phyloP scores from a whole-genome alignment of 2,797 vertebrate genomes.

The Perdix hodgsoniae region DNA sequence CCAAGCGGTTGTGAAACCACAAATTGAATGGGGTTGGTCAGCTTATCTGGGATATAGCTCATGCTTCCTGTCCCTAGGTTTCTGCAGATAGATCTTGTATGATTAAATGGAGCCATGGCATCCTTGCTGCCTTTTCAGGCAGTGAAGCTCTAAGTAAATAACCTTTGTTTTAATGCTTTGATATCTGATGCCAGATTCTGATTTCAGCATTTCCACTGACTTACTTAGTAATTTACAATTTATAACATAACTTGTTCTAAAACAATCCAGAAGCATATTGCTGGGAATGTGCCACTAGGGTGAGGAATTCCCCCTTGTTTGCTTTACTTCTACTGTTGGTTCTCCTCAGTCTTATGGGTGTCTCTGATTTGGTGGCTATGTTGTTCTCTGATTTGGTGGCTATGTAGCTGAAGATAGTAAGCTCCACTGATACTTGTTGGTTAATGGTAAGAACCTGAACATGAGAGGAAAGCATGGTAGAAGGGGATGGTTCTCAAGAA shows the following conservation, averaged over 20 bases:
- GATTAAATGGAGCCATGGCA: background rate
- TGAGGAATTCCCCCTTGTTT: background rate
- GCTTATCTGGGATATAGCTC: background rate
- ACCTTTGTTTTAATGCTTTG: background rate
- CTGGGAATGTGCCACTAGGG: background rate
- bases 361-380: background rate
- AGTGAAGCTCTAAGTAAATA: background rate
- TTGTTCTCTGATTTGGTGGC: background rate
- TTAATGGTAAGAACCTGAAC: background rate
- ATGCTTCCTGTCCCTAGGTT: background rate
- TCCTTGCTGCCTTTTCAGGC: background rate
- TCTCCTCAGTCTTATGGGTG: background rate
- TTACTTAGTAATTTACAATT: background rate
- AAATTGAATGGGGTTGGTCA: background rate
- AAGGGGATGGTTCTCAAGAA: background rate
- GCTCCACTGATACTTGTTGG: background rate
- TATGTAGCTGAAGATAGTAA: background rate
- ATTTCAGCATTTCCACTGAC: background rate
- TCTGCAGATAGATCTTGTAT: background rate
- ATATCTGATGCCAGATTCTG: background rate
- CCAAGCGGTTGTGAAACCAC: background rate
- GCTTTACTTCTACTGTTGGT: background rate
- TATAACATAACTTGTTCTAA: background rate
- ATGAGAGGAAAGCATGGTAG: background rate
- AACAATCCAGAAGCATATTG: rapidly evolving